phyloP scores from a whole-genome alignment of 2,113 vertebrate species.

The Elgaria multicarinata region DNA sequence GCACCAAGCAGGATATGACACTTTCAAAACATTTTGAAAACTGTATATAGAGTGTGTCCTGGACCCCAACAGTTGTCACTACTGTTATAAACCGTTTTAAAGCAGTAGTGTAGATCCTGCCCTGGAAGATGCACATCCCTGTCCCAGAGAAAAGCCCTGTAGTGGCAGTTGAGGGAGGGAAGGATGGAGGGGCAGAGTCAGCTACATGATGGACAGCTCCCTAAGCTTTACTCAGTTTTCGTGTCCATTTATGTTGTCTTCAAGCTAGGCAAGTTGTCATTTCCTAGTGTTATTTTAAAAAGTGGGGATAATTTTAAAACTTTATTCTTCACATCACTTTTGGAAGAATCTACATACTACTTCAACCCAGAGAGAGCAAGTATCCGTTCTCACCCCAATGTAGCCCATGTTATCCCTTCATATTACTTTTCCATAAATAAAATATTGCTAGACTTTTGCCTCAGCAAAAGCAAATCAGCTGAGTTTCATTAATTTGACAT shows the following conservation, averaged over 20 bases:
- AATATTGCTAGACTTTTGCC: not conserved
- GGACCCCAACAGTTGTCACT: too few relatives aligned
- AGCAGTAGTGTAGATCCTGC: too few relatives aligned
- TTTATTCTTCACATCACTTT: not conserved
- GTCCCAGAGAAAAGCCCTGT: too few relatives aligned
- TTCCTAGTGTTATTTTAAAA: not conserved
- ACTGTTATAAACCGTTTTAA: too few relatives aligned
- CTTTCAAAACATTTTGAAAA: too few relatives aligned
- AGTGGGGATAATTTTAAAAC: not conserved
- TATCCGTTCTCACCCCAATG: too few relatives aligned
- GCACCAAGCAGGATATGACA: too few relatives aligned
- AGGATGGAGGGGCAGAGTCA: not conserved
- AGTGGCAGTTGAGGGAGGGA: too few relatives aligned
- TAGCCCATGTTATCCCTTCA: not conserved
- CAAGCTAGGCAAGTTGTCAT: not conserved
- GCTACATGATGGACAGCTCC: too few relatives aligned
- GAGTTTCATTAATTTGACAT: conserved; percentile 42
- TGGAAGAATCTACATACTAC: not conserved
- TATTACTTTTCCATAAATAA: not conserved
- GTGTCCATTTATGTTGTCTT: not conserved
- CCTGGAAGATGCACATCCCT: too few relatives aligned
- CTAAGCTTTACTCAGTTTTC: not conserved
- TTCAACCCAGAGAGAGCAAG: not conserved
- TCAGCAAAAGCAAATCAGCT: conserved; percentile 9
- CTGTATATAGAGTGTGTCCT: too few relatives aligned